These are phyloP conservation scores for Callocephalon fimbriatum DNA, from an alignment of 2,113 vertebrate genomes.

Conservation along the genomic window DNA sequence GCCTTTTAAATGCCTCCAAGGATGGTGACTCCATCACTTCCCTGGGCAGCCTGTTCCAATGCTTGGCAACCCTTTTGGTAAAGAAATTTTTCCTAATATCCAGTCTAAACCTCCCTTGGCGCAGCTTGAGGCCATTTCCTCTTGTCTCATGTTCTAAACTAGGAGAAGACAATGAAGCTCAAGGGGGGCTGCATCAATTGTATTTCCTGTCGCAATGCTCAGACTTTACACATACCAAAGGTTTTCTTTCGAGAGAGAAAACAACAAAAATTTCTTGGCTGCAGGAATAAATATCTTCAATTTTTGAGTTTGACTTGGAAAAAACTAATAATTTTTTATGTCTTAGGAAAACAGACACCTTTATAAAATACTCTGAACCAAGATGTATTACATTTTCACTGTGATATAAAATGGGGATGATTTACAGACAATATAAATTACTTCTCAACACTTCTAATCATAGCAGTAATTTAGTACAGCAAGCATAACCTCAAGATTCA, in stretches of 20 bases:
- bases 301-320: conserved; percentile 24
- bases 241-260: neutral
- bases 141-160: neutral
- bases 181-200: neutral
- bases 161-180: conserved; percentile 26
- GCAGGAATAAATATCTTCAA: neutral
- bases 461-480: neutral
- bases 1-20: neutral
- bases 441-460: neutral
- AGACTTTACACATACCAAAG: conserved; percentile 26
- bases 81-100: neutral
- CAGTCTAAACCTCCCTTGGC: neutral
- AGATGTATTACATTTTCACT: conserved; percentile 5
- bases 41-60: neutral
- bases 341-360: conserved; percentile 22
- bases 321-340: neutral
- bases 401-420: conserved; percentile 19
- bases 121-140: neutral
- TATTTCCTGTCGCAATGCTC: neutral
- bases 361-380: neutral
- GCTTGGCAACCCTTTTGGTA: neutral
- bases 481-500: neutral
- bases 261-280: neutral
- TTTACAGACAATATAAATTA: conserved; percentile 39
- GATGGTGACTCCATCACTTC: neutral